These are phyloP conservation scores for Sebastes ruberrimus DNA, from an alignment of 2,797 vertebrate species.

Conservation along the genomic window DNA sequence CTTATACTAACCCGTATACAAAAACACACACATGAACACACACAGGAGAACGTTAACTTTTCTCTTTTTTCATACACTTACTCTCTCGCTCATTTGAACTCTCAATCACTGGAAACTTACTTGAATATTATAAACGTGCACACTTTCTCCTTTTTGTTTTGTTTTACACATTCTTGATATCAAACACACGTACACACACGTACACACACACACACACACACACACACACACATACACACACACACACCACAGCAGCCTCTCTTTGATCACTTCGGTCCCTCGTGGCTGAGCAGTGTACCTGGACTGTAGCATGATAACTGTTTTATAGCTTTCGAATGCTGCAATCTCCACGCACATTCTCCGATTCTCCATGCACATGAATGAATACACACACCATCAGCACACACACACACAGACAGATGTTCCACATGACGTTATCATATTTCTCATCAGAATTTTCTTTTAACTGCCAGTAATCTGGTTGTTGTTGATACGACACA, in stretches of 20 bases:
- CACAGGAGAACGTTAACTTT: conserved; percentile 4
- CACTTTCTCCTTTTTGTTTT: neutral
- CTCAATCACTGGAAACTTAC: neutral
- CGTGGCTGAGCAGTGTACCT: conserved; percentile 12
- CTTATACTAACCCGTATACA: conserved; percentile 55
- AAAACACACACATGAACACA: conserved; percentile 28
- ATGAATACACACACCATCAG: neutral
- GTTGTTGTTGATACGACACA: neutral
- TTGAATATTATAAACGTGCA: neutral
- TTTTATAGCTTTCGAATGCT: conserved; percentile 7
- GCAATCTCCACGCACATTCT: neutral
- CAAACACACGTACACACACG: conserved; percentile 6
- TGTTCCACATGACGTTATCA: neutral
- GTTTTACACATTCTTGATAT: neutral
- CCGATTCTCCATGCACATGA: neutral
- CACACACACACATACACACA: neutral
- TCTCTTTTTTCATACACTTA: neutral
- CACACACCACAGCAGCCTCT: neutral
- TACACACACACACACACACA: neutral
- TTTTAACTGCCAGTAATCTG: neutral
- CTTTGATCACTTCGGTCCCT: conserved; percentile 34
- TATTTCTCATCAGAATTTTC: neutral
- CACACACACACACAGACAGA: neutral
- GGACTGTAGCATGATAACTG: conserved; percentile 1
- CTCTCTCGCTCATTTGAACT: neutral